Conservation (phyloP, 2,888 invertebrate species). For the Apodemia duryi region DNA sequence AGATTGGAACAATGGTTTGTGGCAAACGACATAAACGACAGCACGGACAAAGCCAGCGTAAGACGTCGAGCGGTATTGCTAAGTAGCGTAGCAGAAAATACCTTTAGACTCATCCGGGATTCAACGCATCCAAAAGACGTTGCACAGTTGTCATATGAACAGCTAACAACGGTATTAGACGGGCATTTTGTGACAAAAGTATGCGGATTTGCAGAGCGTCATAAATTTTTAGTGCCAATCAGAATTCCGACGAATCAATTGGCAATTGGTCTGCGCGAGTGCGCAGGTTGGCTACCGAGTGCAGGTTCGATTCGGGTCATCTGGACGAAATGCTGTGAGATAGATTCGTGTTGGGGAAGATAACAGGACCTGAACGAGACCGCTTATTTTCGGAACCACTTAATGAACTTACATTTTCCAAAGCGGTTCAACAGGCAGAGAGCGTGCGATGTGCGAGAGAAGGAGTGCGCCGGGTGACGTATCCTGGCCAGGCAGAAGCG, state of each 20-base stretch:
- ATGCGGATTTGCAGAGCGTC: no score
- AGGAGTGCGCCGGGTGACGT: no score
- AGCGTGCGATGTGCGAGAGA: background rate
- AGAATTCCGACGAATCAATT: no score
- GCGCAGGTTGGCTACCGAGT: background rate
- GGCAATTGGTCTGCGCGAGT: no score
- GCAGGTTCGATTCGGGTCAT: background rate
- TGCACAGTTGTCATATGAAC: background rate
- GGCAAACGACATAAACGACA: background rate
- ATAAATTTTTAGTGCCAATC: no score
- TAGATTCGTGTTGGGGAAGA: background rate
- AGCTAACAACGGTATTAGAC: background rate
- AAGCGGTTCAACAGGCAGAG: background rate
- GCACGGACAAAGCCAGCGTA: background rate
- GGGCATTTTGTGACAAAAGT: no score
- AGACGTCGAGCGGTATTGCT: background rate
- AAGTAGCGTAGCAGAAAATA: background rate
- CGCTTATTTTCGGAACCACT: background rate
- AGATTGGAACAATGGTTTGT: background rate
- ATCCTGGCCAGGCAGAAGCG: no score
- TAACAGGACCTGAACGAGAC: background rate
- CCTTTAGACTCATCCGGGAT: background rate
- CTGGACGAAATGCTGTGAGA: background rate
- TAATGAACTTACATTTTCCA: background rate
- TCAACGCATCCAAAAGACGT: constrained; percentile 3